Percentiles rank a stretch among this genome's conserved stretches.
These are phyloP conservation scores for Bufotes viridis DNA, from an alignment of 2,797 vertebrate species.

Conservation along the genomic window DNA sequence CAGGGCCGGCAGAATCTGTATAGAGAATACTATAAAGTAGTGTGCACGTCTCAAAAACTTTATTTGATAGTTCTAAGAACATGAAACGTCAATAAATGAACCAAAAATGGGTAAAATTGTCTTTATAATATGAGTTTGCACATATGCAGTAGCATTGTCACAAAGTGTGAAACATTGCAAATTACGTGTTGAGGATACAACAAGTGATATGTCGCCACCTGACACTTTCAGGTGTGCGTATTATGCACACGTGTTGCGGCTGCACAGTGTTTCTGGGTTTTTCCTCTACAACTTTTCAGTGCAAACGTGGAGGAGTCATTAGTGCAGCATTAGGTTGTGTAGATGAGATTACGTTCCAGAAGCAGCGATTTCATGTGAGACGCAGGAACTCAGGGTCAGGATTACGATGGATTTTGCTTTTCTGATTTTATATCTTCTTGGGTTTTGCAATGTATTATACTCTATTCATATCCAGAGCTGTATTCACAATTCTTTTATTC, in stretches of 20 bases:
- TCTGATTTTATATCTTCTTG: not conserved
- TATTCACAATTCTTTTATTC: not conserved
- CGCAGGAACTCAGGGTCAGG: no score
- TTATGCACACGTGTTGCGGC: not conserved
- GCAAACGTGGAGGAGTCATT: not conserved
- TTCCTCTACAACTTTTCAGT: not conserved
- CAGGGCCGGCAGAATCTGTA: no score
- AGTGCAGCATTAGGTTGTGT: not conserved
- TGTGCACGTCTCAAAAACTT: not conserved
- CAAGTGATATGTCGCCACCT: not conserved
- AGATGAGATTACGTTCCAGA: not conserved
- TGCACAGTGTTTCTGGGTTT: not conserved
- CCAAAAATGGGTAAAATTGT: not conserved
- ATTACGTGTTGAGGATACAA: not conserved
- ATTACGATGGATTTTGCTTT: not conserved
- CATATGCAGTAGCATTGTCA: not conserved
- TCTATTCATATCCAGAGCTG: not conserved
- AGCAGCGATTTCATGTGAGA: not conserved
- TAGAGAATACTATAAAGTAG: not conserved
- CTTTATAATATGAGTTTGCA: not conserved
- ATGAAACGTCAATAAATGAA: not conserved
- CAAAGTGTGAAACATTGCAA: slow-evolving; percentile 9
- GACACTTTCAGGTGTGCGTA: not conserved
- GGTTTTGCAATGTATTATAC: not conserved
- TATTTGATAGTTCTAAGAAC: not conserved